Conservation (phyloP, 2,113 vertebrate genomes). For the Periophthalmodon schlosseri region DNA sequence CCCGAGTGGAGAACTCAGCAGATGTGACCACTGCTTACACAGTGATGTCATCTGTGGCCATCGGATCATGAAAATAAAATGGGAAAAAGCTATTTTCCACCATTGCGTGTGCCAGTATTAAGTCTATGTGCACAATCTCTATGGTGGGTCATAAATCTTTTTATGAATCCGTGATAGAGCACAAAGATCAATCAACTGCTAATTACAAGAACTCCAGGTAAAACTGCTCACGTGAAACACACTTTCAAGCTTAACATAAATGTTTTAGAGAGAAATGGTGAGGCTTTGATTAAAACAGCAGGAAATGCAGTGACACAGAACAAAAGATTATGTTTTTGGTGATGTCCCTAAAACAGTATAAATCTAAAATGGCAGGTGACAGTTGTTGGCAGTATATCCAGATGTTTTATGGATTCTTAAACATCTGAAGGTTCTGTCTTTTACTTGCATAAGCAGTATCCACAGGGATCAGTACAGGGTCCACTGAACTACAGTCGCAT, state of each 20-base stretch:
- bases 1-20: slow-evolving; percentile 7
- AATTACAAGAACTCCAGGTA: too few relatives aligned
- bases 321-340: neutral
- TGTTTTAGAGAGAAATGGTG: too few relatives aligned
- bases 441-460: neutral
- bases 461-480: neutral
- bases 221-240: too few relatives aligned
- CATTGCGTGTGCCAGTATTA: neutral
- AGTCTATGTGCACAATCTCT: neutral
- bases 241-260: too few relatives aligned
- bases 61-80: slow-evolving; percentile 55
- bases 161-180: too few relatives aligned
- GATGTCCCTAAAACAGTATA: neutral
- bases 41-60: slow-evolving; percentile 42
- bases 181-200: too few relatives aligned
- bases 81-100: slow-evolving; percentile 11
- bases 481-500: neutral
- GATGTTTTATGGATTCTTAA: neutral
- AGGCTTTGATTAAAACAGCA: too few relatives aligned
- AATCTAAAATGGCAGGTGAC: too few relatives aligned
- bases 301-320: too few relatives aligned
- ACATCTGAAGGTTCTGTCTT: neutral
- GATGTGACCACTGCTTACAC: slow-evolving; percentile 34
- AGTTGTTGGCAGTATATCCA: too few relatives aligned
- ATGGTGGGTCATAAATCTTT: neutral